Percentiles rank a stretch among this genome's conserved stretches.
Conservation (phyloP, 2,113 vertebrate species). For the Casuarius casuarius region DNA sequence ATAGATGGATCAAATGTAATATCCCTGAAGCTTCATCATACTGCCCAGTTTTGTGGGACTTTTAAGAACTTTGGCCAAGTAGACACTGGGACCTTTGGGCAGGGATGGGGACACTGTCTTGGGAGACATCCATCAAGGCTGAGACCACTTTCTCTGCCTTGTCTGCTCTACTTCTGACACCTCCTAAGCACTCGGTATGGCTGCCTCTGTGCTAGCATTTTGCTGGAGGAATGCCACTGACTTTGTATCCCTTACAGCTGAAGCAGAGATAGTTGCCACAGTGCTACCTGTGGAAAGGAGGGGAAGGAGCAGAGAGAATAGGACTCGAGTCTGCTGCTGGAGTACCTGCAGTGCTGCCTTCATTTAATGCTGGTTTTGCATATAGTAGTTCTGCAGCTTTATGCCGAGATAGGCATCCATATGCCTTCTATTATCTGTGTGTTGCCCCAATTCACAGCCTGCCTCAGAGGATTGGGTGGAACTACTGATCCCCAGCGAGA, state of each 20-base stretch:
- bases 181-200: background rate
- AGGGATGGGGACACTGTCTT: too few species aligned
- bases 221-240: background rate
- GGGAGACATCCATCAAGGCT: background rate
- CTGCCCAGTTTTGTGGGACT: background rate
- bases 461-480: background rate
- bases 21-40: background rate
- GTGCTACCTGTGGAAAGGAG: background rate
- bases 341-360: background rate
- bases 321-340: background rate
- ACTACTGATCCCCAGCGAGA: background rate
- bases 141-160: background rate
- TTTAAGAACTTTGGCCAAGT: background rate
- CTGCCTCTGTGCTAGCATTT: background rate
- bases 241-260: background rate
- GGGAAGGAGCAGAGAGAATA: background rate
- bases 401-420: too few species aligned
- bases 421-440: background rate
- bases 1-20: background rate
- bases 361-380: background rate
- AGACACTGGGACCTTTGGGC: too few species aligned
- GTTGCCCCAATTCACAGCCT: background rate
- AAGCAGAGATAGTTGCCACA: too few species aligned
- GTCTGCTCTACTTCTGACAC: background rate
- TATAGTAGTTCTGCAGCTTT: too few species aligned